Evolutionary conservation across 2,797 vertebrate species (phyloP).

Genomic region (Ceryle rudis): DNA sequence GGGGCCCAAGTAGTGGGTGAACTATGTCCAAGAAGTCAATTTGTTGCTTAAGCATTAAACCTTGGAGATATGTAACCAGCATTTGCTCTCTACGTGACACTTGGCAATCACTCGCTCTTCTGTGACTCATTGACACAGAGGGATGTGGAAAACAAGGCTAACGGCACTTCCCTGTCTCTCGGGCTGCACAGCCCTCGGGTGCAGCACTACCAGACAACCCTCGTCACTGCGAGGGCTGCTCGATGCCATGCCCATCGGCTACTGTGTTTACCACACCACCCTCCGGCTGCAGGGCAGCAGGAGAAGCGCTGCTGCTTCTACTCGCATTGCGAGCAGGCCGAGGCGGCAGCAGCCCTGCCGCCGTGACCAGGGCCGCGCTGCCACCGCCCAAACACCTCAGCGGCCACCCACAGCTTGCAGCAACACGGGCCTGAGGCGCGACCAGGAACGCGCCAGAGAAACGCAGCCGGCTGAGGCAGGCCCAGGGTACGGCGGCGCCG

Average conservation of each 20-base stretch:
- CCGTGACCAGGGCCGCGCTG: no score
- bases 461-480: no score
- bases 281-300: neutral
- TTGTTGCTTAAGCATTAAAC: neutral
- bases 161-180: neutral
- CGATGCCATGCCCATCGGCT: fast-evolving
- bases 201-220: no score
- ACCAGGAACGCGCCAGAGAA: fast-evolving
- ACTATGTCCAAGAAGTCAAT: neutral
- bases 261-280: fast-evolving
- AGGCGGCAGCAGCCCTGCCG: no score
- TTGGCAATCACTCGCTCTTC: neutral
- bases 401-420: no score
- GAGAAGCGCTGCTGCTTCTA: neutral
- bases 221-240: fast-evolving
- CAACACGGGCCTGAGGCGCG: fast-evolving
- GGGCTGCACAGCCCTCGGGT: neutral
- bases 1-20: fast-evolving
- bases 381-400: neutral
- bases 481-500: no score
- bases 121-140: fast-evolving
- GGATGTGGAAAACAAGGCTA: no score
- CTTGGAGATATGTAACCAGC: neutral
- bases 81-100: fast-evolving
- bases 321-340: neutral